These are phyloP conservation scores for Sebastes schlegelii DNA, from an alignment of 2,113 vertebrate species.

Conservation along the genomic window DNA sequence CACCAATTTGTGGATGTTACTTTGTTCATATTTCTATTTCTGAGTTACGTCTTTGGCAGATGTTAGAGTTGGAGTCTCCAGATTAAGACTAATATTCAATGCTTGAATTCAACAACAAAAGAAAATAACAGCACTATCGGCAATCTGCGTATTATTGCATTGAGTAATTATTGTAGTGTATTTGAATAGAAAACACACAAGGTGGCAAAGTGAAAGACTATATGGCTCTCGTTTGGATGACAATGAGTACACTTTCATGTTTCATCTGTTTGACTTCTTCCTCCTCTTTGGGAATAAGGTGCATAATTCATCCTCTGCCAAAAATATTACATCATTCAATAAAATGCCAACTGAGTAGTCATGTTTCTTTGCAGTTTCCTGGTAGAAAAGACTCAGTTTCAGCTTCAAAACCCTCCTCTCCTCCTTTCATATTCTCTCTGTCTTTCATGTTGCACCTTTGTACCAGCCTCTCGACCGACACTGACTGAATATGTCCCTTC, in stretches of 20 bases:
- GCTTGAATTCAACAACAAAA: constrained; percentile 14
- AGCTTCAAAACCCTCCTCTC: constrained; percentile 61
- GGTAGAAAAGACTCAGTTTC: background rate
- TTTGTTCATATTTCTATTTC: constrained; percentile 28
- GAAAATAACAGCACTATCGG: background rate
- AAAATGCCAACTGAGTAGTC: constrained; percentile 55
- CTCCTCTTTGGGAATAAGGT: constrained; percentile 37
- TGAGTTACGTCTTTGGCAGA: constrained; percentile 14
- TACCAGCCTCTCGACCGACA: constrained; percentile 63
- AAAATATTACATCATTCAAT: constrained; percentile 67
- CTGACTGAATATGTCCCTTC: constrained; percentile 75
- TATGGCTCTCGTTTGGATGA: constrained; percentile 19
- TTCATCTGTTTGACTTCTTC: constrained; percentile 33
- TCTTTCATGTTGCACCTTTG: constrained; percentile 78
- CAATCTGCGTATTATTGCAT: background rate
- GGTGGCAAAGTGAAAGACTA: constrained; percentile 14
- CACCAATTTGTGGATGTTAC: background rate
- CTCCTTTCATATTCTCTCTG: constrained; percentile 68
- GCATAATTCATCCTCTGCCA: constrained; percentile 64
- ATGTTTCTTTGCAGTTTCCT: constrained; percentile 42
- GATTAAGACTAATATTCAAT: constrained; percentile 16
- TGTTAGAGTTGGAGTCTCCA: background rate
- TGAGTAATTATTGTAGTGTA: background rate
- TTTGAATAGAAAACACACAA: constrained; percentile 18
- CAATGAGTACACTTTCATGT: constrained; percentile 28